Conservation (phyloP, 2,888 invertebrate species). For the Strigamia crassipes region DNA sequence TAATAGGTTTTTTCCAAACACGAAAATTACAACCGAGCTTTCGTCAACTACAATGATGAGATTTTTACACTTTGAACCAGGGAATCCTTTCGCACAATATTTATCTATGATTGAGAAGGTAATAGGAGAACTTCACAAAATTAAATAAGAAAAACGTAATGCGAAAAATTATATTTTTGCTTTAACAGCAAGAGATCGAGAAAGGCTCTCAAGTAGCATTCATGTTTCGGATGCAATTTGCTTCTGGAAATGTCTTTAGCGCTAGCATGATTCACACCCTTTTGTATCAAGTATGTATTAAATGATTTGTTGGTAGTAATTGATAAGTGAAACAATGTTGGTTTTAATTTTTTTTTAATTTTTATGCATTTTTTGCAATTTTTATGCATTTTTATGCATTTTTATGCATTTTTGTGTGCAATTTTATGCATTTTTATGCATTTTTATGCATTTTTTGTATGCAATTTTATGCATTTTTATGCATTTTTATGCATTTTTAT, state of each 20-base stretch:
- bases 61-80: slow-evolving; percentile 98
- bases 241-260: slow-evolving; percentile 96
- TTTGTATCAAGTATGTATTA: slow-evolving; percentile 69
- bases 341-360: too few relatives aligned
- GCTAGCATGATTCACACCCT: slow-evolving; percentile 98
- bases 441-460: too few relatives aligned
- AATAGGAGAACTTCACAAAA: too few relatives aligned
- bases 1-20: slow-evolving; percentile 91
- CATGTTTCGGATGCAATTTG: slow-evolving; percentile 98
- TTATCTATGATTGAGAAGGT: slow-evolving; percentile 99
- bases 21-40: slow-evolving; percentile 95
- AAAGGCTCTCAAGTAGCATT: slow-evolving; percentile 97
- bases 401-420: too few relatives aligned
- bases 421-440: too few relatives aligned
- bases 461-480: too few relatives aligned
- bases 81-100: slow-evolving; percentile 94
- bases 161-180: too few relatives aligned
- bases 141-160: too few relatives aligned
- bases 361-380: too few relatives aligned
- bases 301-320: background rate
- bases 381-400: background rate
- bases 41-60: slow-evolving; percentile 98
- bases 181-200: slow-evolving; percentile 88
- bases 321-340: too few relatives aligned
- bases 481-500: too few relatives aligned